Conservation (phyloP, 2,888 invertebrate species). For the Clivina fossor region DNA sequence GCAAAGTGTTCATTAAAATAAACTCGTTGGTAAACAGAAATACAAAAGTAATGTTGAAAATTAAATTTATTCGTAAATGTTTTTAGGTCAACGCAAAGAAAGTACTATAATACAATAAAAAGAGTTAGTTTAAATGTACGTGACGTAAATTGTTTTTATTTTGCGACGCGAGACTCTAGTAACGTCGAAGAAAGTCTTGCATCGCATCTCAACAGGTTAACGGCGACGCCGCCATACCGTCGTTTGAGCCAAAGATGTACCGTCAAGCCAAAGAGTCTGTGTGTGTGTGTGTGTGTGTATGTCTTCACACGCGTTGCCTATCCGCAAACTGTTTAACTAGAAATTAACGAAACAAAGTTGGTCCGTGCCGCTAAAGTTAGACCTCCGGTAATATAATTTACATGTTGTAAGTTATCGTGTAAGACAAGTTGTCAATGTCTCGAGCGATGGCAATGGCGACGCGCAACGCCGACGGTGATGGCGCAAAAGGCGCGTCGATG, state of each 20-base stretch:
- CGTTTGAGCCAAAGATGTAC: too few relatives aligned
- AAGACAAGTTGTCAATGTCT: conserved; percentile 30
- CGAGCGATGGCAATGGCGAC: conserved; percentile 7
- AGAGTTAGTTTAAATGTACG: too few relatives aligned
- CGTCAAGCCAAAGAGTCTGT: background rate
- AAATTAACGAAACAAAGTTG: conserved; percentile 33
- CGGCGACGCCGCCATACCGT: too few relatives aligned
- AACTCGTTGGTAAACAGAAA: too few relatives aligned
- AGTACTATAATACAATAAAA: too few relatives aligned
- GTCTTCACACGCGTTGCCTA: background rate
- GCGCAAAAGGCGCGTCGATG: too few relatives aligned
- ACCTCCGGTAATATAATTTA: conserved; percentile 27
- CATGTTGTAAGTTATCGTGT: conserved; percentile 35
- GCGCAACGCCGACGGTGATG: too few relatives aligned
- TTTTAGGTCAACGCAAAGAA: too few relatives aligned
- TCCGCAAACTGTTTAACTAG: conserved; percentile 29
- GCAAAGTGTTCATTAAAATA: too few relatives aligned
- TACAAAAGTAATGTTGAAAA: too few relatives aligned
- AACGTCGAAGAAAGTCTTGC: conserved; percentile 4
- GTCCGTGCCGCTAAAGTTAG: conserved; percentile 18
- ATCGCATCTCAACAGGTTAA: conserved; percentile 19
- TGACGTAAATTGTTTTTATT: too few relatives aligned
- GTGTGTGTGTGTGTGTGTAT: conserved; percentile 3
- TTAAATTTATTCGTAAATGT: too few relatives aligned
- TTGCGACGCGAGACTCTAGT: background rate